A percentile compares a stretch with the other conserved stretches of the same genome.
phyloP scores from a whole-genome alignment of 2,797 vertebrate genomes.

The Macropus fuliginosus region DNA sequence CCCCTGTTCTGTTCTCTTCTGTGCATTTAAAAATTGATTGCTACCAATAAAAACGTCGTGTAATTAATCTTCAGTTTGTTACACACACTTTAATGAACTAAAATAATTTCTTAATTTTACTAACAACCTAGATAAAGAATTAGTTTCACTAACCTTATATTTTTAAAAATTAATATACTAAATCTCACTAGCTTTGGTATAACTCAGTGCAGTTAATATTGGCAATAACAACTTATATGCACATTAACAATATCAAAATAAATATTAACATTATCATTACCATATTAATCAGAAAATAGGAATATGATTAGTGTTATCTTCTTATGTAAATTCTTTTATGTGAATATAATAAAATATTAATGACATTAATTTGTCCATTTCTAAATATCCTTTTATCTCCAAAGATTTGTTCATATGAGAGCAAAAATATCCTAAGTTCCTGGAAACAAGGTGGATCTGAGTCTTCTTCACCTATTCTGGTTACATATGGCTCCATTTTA shows the following conservation, averaged over 20 bases:
- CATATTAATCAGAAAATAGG: background rate
- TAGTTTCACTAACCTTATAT: background rate
- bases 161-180: background rate
- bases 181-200: background rate
- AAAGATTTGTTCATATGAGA: background rate
- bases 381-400: background rate
- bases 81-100: background rate
- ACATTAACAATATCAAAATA: background rate
- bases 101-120: background rate
- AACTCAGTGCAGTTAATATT: background rate
- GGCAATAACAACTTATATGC: background rate
- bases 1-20: too few species aligned
- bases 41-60: background rate
- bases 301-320: background rate
- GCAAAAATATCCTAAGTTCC: background rate
- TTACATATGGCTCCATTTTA: background rate
- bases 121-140: background rate
- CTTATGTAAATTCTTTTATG: background rate
- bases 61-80: background rate
- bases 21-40: background rate
- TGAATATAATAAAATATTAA: background rate
- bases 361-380: background rate
- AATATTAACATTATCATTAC: background rate
- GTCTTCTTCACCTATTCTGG: background rate
- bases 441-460: background rate